A percentile compares a stretch with the other conserved stretches of the same genome.
These are phyloP conservation scores for Oikopleura dioica DNA, from an alignment of 23 tunicate genomes.

Conservation along the genomic window DNA sequence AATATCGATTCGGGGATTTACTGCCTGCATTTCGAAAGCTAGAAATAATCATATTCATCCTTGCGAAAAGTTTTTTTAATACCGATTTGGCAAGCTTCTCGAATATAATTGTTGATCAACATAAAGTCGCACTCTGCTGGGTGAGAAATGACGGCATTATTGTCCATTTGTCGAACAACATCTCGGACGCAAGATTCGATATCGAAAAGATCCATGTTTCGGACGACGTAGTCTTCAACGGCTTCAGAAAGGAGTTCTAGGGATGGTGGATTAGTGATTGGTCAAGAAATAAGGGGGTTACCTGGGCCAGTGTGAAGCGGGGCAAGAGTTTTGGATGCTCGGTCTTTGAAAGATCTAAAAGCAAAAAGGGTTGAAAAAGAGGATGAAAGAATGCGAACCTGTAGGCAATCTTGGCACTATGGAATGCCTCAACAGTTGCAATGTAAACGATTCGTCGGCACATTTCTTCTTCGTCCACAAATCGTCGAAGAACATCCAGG, in stretches of 20 bases:
- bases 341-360: slow-evolving; percentile 46
- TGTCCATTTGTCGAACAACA: slow-evolving; percentile 85
- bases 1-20: slow-evolving; percentile 71
- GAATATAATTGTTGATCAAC: slow-evolving; percentile 50
- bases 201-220: slow-evolving; percentile 81
- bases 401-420: background rate
- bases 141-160: slow-evolving; percentile 73
- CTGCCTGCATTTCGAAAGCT: slow-evolving; percentile 83
- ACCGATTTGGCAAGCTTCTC: slow-evolving; percentile 51
- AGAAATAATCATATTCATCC: too few relatives aligned
- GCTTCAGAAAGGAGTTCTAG: slow-evolving; percentile 77
- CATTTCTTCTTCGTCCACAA: slow-evolving; percentile 79
- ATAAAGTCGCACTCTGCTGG: slow-evolving; percentile 91
- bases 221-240: slow-evolving; percentile 77
- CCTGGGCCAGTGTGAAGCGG: slow-evolving; percentile 69
- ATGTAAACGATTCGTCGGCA: slow-evolving; percentile 74
- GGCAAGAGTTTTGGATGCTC: slow-evolving; percentile 45
- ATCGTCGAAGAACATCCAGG: slow-evolving; percentile 73
- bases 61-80: too few relatives aligned
- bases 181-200: slow-evolving; percentile 89
- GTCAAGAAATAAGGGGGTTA: too few relatives aligned
- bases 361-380: background rate
- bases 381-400: too few relatives aligned
- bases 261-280: too few relatives aligned
- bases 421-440: slow-evolving; percentile 18